Evolutionary conservation across 2,888 invertebrate genomes (phyloP).

Genomic region (Cantharis nigra): DNA sequence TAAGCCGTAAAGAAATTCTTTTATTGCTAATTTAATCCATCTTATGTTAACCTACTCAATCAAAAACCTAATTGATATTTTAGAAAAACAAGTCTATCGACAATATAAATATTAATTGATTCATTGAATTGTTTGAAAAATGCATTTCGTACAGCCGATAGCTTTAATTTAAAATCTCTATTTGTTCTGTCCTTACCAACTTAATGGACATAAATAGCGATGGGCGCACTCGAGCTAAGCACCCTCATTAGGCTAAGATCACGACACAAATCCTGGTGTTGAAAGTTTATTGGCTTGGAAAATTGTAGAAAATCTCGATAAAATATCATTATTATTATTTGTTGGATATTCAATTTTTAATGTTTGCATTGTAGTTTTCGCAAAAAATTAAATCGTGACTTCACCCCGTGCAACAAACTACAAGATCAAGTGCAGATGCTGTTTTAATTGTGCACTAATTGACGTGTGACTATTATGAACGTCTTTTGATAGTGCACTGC

Average conservation of each 20-base stretch:
- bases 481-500: constrained; percentile 16
- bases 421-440: constrained; percentile 16
- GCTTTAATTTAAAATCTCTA: neutral
- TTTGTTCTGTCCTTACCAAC: neutral
- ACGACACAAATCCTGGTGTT: neutral
- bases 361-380: neutral
- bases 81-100: neutral
- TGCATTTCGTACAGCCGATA: neutral
- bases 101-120: neutral
- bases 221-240: neutral
- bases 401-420: constrained; percentile 8
- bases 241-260: neutral
- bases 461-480: constrained; percentile 33
- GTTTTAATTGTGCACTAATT: constrained; percentile 34
- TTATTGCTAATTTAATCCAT: neutral
- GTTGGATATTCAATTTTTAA: neutral
- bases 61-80: neutral
- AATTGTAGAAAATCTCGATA: neutral
- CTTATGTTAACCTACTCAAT: neutral
- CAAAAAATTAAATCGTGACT: constrained; percentile 12
- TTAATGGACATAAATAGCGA: neutral
- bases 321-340: neutral
- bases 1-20: neutral
- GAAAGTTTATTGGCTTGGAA: neutral
- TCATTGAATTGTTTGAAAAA: neutral